Percentiles rank a stretch among this genome's conserved stretches.
Evolutionary conservation across 2,113 vertebrate species (phyloP).

Genomic region (Laticauda colubrina): DNA sequence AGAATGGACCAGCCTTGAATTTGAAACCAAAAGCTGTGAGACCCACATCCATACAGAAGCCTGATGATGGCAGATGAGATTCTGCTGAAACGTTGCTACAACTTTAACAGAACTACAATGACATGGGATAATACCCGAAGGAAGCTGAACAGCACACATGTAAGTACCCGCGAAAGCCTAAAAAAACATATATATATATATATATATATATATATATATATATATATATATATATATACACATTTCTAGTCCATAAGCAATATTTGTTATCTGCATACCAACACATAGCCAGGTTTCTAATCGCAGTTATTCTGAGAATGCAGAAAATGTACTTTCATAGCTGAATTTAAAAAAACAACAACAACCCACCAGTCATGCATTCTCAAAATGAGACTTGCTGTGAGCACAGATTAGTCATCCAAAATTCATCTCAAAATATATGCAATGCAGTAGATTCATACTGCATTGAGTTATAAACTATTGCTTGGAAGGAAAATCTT

Average conservation of each 20-base stretch:
- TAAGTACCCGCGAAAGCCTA: no score
- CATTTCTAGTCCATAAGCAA: not conserved
- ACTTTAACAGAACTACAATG: no score
- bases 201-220: no score
- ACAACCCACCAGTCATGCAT: not conserved
- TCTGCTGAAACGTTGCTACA: no score
- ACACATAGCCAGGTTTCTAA: not conserved
- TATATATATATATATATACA: no score
- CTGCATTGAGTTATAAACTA: not conserved
- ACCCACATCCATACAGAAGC: no score
- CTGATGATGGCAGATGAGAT: no score
- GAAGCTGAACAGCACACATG: no score
- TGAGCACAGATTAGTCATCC: not conserved
- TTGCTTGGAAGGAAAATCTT: not conserved
- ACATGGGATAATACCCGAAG: no score
- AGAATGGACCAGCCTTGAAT: no score
- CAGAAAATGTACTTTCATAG: slow-evolving; percentile 26
- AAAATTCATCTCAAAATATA: slow-evolving; percentile 3
- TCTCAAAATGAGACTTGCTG: not conserved
- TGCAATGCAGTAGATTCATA: not conserved
- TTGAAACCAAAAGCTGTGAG: no score
- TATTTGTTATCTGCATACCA: not conserved
- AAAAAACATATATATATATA: no score
- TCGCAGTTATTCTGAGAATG: not conserved
- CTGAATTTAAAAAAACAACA: not conserved